Evolutionary conservation across 1,140 invertebrate species (phyloP), one percentile per base, ranked within the genome.

Genomic region (Bombus terrestris): DNA sequence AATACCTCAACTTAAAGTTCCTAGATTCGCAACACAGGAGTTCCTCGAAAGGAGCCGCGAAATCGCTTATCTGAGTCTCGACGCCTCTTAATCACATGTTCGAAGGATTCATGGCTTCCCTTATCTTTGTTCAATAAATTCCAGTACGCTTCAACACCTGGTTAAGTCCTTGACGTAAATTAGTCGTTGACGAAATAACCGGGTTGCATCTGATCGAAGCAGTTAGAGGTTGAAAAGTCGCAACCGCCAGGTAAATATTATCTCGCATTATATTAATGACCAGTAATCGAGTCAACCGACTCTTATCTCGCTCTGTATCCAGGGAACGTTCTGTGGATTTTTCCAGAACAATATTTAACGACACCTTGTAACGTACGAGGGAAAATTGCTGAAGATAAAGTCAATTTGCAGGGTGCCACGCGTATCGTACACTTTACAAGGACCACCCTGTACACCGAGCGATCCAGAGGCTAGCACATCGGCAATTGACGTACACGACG

Each of bases 111-210:
- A 69, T 37, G 75, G n/a, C 28, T 37, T 9, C 2, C 32, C 25
- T 79, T 84, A 84, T 84, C 81, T 83, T 25, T 28, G 6, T 25
- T 68, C 73, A 35, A 59, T 69, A 83, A 78, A 71, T 47, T n/a
- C 1, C 4, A 37, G n/a, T 18, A 79, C 35, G 43, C 64, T 71
- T 78, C 39, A 41, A 41, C 43, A 8, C 43, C 18, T 41, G 32
- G 10, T 41, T 53, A 9, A 39, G 43, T 32, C 13, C 76, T 79
- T 71, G n/a, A 8, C 9, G 53, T 47, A 71, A 57, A 59, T 66
- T 22, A 47, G 35, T 68, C 53, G 8, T 18, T 22, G 13, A 5
- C 57, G n/a, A 77, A 69, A 77, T 28, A 18, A n/a, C 8, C 28
- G 5, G 41, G 41, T 53, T 6, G 72, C 15, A 43, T 32, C 18